Evolutionary conservation across 2,888 invertebrate species (phyloP).

Genomic region (Orthosia incerta): DNA sequence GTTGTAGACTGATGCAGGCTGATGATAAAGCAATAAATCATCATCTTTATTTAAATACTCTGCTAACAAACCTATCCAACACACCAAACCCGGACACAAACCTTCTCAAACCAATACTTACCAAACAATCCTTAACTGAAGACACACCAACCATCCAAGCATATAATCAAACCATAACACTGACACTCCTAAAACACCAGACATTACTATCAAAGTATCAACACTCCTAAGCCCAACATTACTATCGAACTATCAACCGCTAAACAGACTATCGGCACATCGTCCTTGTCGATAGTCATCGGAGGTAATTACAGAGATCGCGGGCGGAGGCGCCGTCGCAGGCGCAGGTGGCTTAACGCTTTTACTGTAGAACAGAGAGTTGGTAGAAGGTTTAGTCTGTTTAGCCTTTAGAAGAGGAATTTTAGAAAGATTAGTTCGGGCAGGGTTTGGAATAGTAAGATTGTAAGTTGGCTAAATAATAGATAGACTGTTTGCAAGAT

Average conservation of each 20-base stretch:
- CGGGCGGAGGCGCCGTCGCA: slow-evolving; percentile 68
- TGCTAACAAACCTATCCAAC: not conserved
- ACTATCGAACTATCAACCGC: slow-evolving; percentile 28
- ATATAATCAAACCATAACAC: slow-evolving; percentile 27
- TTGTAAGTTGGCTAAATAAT: not conserved
- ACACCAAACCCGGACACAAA: not conserved
- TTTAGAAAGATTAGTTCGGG: too few relatives aligned
- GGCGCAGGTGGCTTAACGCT: slow-evolving; percentile 63
- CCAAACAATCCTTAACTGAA: not conserved
- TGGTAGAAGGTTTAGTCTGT: slow-evolving; percentile 31
- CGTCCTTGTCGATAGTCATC: slow-evolving; percentile 65
- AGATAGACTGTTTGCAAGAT: not conserved
- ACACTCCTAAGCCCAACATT: not conserved
- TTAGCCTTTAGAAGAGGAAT: not conserved
- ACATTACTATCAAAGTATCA: slow-evolving; percentile 26
- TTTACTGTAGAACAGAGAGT: not conserved
- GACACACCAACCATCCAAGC: not conserved
- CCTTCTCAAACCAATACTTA: not conserved
- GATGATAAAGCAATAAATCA: not conserved
- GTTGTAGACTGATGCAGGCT: not conserved
- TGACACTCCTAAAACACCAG: slow-evolving; percentile 20
- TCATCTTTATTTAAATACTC: not conserved
- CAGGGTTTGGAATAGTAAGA: not conserved
- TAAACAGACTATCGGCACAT: slow-evolving; percentile 49
- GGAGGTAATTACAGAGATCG: slow-evolving; percentile 59